Base-by-base conservation (phyloP, 2,888 invertebrate species). In the Dynastes grantii region DNA sequence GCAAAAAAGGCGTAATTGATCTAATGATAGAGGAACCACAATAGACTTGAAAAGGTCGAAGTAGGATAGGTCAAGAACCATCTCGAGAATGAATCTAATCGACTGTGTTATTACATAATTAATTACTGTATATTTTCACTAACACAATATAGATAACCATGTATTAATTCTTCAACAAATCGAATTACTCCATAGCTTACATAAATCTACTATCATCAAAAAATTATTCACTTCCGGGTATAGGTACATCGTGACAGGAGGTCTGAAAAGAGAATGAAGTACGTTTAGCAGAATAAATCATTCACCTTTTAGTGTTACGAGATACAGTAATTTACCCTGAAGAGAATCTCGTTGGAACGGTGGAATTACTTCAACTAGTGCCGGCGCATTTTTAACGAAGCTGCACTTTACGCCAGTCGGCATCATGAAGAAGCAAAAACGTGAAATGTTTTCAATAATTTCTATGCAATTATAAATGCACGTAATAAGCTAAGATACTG, bases 301-400 rank as follows among this genome's bases (percentile, higher is more conserved):
- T 73, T 73, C 71, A 73, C 71, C 71, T 73, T 37, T 73, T 73
- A 75, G 61, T 75, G 61, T 75, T 75, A 61, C 61, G 61, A 61
- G 73, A 58, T 75, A 75, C 61, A 61, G 73, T 75, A 75, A 75
- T 75, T 61, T 75, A 75, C 73, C 73, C 73, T 75, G 73, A 75
- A 75, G 73, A 75, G 61, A 75, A 55, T 75, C 61, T 61, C 61
- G 27, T 75, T 45, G 73, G 61, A 75, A 75, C 61, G 61, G 61
- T 61, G 73, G 61, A 51, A 40, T 73, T 37, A 61, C 27, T 75
- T 22, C 32, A 40, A 45, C 49, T 37, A 61, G 49, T 27, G 27
- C 58, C n/a, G 58, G 53, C 9, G 55, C 32, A 55, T 55, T 71
- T 55, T 58, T 55, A 45, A 71, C 71, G 16, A 55, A n/a, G 9